These are phyloP conservation scores for Drosophila subquinaria DNA, from an alignment of 2,888 invertebrate species.

Conservation along the genomic window DNA sequence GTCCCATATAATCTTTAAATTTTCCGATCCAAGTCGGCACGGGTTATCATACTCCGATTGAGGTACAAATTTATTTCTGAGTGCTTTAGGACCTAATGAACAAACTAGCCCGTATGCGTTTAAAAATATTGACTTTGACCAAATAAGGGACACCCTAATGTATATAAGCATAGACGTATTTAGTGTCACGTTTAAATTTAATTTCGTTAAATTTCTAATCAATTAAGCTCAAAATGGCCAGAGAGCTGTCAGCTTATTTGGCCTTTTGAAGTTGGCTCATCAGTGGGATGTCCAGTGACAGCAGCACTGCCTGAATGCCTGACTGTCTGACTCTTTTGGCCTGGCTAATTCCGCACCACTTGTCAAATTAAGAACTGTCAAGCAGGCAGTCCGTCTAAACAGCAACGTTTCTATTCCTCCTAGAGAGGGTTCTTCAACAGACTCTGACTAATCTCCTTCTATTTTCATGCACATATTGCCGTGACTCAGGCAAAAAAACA, in stretches of 20 bases:
- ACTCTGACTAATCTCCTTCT: conserved; percentile 30
- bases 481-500: conserved; percentile 35
- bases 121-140: too few relatives aligned
- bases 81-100: too few relatives aligned
- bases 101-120: too few relatives aligned
- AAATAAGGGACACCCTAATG: too few relatives aligned
- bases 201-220: conserved; percentile 61
- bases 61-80: too few relatives aligned
- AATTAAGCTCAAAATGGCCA: conserved; percentile 67
- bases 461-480: conserved; percentile 23
- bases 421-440: conserved; percentile 13
- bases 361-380: conserved; percentile 78
- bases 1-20: too few relatives aligned
- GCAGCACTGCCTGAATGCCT: conserved; percentile 1
- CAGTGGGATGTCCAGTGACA: conserved; percentile 24
- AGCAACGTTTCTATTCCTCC: conserved; percentile 9
- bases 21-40: too few relatives aligned
- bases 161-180: conserved; percentile 4
- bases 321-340: conserved; percentile 12
- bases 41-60: too few relatives aligned
- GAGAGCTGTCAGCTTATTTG: conserved; percentile 54
- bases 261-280: conserved; percentile 63
- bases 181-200: conserved; percentile 35
- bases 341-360: conserved; percentile 52
- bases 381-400: conserved; percentile 6